Base-by-base conservation (phyloP, 1,140 invertebrate genomes). In the Aphelinus atriplicis region DNA sequence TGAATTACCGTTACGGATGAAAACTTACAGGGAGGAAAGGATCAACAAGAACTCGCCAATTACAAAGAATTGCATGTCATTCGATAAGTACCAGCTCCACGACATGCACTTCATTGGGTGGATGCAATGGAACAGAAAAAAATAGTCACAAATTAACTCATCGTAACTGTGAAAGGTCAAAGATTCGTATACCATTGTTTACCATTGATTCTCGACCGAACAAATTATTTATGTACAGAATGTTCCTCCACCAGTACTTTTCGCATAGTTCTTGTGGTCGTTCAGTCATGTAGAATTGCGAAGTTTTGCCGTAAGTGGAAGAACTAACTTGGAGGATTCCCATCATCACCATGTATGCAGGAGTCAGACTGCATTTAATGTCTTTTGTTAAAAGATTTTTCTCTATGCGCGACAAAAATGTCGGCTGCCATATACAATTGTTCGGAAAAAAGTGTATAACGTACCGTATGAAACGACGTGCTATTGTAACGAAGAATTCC, bases 41-140 rank as follows among this genome's bases (percentile, higher is more conserved):
- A 91, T 86, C 9, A 92, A 78, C 1, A 92, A 64, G 9, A 89
- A 77, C 0, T 84, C 83, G 53, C 84, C 85, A 68, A 94, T 82
- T 4, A 92, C 80, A 80, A 92, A 95, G 80, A 93, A 94, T 85
- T 95, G 94, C 90, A 94, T 95, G 82, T 96, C 95, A 71, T 92
- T 92, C 10, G 94, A 91, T 60, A 96, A 80, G 79, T 95, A 96
- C 95, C 95, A 96, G 45, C 92, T 92, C 92, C 94, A 95, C 3
- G 91, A 91, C 85, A 95, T 89, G 79, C 95, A 95, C 92, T 92
- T 78, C 46, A 26, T 42, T 78, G 43, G 48, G 50, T 45, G 3
- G 9, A 46, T 61, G 9, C 61, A 50, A 5, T 61, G 10, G 2
- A 61, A 71, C 42, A 81, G 57, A 61, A 69, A 76, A 78, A 42